These are phyloP conservation scores for Halcyon chelicuti DNA, from an alignment of 2,797 vertebrate species.

Conservation along the genomic window DNA sequence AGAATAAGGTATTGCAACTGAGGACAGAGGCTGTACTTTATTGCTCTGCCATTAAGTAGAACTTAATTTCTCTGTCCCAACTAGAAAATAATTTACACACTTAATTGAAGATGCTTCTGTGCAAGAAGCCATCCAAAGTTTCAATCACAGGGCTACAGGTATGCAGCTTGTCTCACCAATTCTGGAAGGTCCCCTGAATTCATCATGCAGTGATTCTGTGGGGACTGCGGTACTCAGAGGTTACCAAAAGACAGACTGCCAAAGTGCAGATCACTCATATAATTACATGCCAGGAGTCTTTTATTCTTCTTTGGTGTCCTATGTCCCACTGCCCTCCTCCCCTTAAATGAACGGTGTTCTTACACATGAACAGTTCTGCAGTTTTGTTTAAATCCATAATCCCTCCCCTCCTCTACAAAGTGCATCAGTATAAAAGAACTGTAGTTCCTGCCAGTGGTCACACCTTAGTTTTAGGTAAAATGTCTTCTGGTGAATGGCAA, in stretches of 20 bases:
- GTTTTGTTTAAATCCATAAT: neutral
- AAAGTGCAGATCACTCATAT: neutral
- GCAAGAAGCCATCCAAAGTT: neutral
- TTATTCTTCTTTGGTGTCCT: neutral
- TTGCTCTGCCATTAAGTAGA: neutral
- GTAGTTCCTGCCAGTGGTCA: neutral
- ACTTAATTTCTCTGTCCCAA: neutral
- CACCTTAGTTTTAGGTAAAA: neutral
- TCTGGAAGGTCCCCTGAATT: neutral
- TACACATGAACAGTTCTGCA: neutral
- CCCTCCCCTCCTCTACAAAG: neutral
- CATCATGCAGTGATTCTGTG: neutral
- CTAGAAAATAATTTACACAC: neutral
- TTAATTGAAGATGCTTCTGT: neutral
- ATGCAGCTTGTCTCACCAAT: neutral
- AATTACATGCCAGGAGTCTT: neutral
- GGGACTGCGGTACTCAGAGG: neutral
- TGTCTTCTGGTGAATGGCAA: neutral
- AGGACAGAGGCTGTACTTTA: neutral
- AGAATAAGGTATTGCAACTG: neutral
- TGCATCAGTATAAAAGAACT: neutral
- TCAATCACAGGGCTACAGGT: neutral
- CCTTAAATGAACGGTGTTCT: neutral
- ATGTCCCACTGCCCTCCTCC: fast-evolving
- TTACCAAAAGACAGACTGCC: neutral